Conservation (phyloP, 2,888 invertebrate genomes). For the Archips crataeganus region DNA sequence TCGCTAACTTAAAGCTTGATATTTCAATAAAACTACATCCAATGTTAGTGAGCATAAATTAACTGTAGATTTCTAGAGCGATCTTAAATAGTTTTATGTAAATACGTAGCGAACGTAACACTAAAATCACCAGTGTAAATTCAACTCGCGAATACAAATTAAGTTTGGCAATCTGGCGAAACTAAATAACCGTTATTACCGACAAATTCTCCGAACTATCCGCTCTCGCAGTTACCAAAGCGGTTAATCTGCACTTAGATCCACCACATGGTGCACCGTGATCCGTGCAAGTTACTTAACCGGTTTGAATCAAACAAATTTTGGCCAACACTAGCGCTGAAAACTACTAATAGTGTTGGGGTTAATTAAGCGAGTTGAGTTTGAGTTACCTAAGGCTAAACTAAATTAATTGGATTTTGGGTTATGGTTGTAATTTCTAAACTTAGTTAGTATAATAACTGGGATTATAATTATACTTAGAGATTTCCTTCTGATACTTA, state of each 20-base stretch:
- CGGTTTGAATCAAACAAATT: constrained; percentile 56
- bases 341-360: not conserved
- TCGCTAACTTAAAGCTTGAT: too few relatives aligned
- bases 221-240: constrained; percentile 45
- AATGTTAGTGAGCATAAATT: not conserved
- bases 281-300: constrained; percentile 49
- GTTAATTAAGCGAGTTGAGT: not conserved
- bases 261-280: constrained; percentile 49
- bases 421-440: not conserved
- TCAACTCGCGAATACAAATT: not conserved
- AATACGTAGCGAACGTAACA: not conserved
- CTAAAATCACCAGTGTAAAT: not conserved
- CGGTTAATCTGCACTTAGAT: constrained; percentile 56
- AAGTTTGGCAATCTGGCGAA: constrained; percentile 1
- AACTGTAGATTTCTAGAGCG: not conserved
- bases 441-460: too few relatives aligned
- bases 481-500: too few relatives aligned
- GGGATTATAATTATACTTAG: too few relatives aligned
- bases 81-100: not conserved
- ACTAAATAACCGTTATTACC: constrained; percentile 27
- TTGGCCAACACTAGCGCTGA: not conserved
- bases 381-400: constrained; percentile 17
- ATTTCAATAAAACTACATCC: not conserved
- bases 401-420: constrained; percentile 32
- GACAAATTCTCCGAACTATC: constrained; percentile 21